phyloP scores from a whole-genome alignment of 2,888 invertebrate species.

The Platycheirus albimanus region DNA sequence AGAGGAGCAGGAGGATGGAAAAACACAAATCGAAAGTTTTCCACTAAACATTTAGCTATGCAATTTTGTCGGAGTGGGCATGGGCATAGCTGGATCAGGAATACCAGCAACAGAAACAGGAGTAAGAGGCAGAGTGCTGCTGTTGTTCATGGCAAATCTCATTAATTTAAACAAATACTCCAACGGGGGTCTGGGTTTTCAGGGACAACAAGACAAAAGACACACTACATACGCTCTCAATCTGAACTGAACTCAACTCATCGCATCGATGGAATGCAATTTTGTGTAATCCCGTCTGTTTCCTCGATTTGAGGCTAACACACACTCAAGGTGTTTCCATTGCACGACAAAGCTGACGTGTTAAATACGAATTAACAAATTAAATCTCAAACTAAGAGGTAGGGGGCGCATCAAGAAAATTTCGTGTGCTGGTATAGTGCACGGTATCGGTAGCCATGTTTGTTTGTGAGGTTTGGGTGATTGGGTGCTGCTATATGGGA shows the following conservation, averaged over 20 bases:
- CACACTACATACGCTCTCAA: too few relatives aligned
- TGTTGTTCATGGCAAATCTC: constrained; percentile 72
- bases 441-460: too few relatives aligned
- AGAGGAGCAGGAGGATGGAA: constrained; percentile 16
- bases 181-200: constrained; percentile 28
- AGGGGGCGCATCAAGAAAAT: not conserved
- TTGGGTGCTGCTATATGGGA: not conserved
- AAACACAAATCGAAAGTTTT: constrained; percentile 62
- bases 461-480: too few relatives aligned
- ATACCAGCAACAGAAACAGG: too few relatives aligned
- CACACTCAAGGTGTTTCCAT: constrained; percentile 68
- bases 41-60: constrained; percentile 51
- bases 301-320: constrained; percentile 59
- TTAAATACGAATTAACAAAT: constrained; percentile 75
- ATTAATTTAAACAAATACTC: constrained; percentile 72
- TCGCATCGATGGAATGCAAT: constrained; percentile 72
- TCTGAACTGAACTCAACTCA: constrained; percentile 25
- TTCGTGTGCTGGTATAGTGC: too few relatives aligned
- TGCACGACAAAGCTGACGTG: constrained; percentile 74
- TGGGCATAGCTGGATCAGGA: too few relatives aligned
- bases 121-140: not conserved
- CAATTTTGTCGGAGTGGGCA: constrained; percentile 23
- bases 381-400: constrained; percentile 52
- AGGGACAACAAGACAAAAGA: constrained; percentile 15
- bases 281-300: constrained; percentile 68